Conservation (phyloP, 1,140 invertebrate genomes). For the Drosophila sp. region DNA sequence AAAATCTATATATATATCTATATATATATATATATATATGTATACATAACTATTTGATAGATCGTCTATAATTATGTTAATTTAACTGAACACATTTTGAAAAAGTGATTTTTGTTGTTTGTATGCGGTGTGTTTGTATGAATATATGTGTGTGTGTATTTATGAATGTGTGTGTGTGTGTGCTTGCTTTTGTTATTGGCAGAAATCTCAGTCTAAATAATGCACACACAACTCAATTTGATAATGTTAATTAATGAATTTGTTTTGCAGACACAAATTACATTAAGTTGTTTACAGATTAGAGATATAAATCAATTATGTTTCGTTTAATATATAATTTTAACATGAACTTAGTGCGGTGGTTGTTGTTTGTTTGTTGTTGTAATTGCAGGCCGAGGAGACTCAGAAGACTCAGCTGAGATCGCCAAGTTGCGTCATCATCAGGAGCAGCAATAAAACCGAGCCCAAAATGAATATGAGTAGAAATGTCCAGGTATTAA, state of each 20-base stretch:
- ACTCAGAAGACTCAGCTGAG: constrained; percentile 20
- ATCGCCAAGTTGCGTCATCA: constrained; percentile 32
- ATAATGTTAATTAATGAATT: constrained; percentile 15
- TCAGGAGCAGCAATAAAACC: constrained; percentile 36
- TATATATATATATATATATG: constrained; percentile 29
- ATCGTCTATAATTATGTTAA: constrained; percentile 71
- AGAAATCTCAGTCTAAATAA: constrained; percentile 73
- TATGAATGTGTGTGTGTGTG: constrained; percentile 27
- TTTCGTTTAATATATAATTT: constrained; percentile 31
- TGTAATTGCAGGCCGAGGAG: not conserved
- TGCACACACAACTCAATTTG: constrained; percentile 31
- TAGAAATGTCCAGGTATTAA: not conserved
- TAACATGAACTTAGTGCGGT: constrained; percentile 65
- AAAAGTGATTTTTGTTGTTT: constrained; percentile 54
- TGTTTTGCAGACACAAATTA: constrained; percentile 14
- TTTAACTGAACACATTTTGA: constrained; percentile 78
- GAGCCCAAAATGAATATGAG: constrained; percentile 14
- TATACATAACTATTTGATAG: constrained; percentile 55
- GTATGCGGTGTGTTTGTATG: constrained; percentile 16
- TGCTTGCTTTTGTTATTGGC: constrained; percentile 47
- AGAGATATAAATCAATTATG: constrained; percentile 29
- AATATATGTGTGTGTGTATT: constrained; percentile 14
- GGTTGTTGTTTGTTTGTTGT: constrained; percentile 35
- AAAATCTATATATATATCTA: constrained; percentile 38
- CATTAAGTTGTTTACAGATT: constrained; percentile 35